phyloP scores from a whole-genome alignment of 2,888 invertebrate genomes.

The Eupithecia tripunctaria region DNA sequence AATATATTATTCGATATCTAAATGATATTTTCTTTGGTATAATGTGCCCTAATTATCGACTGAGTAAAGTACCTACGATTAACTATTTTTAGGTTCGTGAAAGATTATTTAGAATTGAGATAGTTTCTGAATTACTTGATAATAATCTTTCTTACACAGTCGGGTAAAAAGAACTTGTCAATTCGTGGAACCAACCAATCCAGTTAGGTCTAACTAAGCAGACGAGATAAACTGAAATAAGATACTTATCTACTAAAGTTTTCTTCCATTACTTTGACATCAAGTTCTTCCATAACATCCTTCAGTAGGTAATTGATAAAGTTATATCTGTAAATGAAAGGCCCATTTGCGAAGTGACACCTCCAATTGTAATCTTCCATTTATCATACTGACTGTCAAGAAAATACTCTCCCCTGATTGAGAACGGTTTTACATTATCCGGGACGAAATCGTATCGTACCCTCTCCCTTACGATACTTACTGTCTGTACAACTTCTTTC shows the following conservation, averaged over 20 bases:
- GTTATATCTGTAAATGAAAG: conserved; percentile 29
- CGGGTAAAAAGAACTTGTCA: not conserved
- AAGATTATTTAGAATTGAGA: not conserved
- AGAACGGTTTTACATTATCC: not conserved
- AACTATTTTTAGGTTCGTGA: not conserved
- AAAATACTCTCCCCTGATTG: conserved; percentile 20
- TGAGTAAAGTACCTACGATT: too few species aligned
- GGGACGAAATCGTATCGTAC: not conserved
- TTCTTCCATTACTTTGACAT: not conserved
- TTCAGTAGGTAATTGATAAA: conserved; percentile 23
- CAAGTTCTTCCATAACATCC: not conserved
- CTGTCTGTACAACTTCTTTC: not conserved
- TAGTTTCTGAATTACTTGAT: not conserved
- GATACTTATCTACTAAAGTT: too few species aligned
- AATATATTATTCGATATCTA: too few species aligned
- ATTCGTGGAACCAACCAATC: not conserved
- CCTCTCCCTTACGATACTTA: not conserved
- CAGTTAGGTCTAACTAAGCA: not conserved
- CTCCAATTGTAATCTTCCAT: conserved; percentile 22
- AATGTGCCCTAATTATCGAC: too few species aligned
- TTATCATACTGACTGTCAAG: conserved; percentile 34
- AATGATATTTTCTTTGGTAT: too few species aligned
- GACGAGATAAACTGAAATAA: not conserved
- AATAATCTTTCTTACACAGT: not conserved
- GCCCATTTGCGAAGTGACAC: conserved; percentile 25